Base-by-base conservation (phyloP, 2,888 invertebrate species). In the Pandemis heparana region DNA sequence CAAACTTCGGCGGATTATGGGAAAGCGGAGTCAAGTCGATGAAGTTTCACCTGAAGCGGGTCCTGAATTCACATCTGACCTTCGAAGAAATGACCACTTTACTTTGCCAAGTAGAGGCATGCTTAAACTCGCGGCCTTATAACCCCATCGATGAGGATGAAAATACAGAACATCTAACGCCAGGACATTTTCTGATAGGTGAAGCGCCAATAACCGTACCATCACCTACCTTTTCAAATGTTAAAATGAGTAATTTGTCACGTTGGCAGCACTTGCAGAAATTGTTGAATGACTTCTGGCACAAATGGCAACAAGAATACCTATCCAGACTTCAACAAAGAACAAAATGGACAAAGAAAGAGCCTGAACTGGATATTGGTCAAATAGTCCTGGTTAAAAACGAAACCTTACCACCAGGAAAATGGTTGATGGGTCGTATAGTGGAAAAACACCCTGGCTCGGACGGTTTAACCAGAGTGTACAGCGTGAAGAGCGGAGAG, bases 241-340 rank as follows among this genome's bases (percentile, higher is more conserved):
- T 16, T 16, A 39, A 16, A 62, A 8, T 62, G 4, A 41, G 39
- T 41, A 10, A 39, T 41, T 41, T 62, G 39, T 41, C 61, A 16
- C 61, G 61, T 10, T 62, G 61, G 61, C 61, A 62, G 6, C 61
- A 62, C 16, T 41, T 51, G 41, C 71, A 71, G 12, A 71, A 46
- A 12, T 56, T 79, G 14, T 23, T 78, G 0, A 67, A 75, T 43
- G 76, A 77, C 16, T 81, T 79, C 16, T 80, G 80, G 80, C 69
- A 68, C 9, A 70, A 75, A 14, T 80, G 80, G 79, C 77, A 77
- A 66, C 41, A 63, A 8, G 79, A 80, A 75, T 81, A 81, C 39
- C 53, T 81, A 8, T 70, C 76, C 10, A 53, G 75, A 18, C 73
- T 78, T 1, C 77, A 80, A 61, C 74, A 77, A 59, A 59, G 78